These are phyloP conservation scores for Pocillopora grandis DNA, from an alignment of 92 coral and sea anemone genomes.

Conservation along the genomic window DNA sequence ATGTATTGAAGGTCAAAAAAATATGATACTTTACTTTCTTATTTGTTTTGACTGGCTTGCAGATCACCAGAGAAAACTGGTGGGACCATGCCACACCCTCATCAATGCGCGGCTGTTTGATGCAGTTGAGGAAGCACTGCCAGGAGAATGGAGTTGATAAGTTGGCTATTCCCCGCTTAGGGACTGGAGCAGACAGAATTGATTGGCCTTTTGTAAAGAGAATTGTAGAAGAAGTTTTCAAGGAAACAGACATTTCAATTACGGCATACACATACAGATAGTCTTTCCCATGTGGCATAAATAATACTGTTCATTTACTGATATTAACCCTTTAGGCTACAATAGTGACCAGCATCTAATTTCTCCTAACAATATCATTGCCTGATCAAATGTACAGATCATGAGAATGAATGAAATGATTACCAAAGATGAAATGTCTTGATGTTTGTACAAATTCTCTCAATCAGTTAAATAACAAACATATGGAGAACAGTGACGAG, in stretches of 20 bases:
- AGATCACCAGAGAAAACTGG: constrained; percentile 87
- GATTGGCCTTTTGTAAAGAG: constrained; percentile 73
- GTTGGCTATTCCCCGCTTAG: constrained; percentile 83
- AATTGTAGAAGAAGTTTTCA: constrained; percentile 71
- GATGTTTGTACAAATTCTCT: no score
- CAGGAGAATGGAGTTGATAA: constrained; percentile 54
- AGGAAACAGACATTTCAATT: constrained; percentile 64
- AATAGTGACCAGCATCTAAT: no score
- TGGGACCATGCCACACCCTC: constrained; percentile 78
- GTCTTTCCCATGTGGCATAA: background rate
- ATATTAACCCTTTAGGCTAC: no score
- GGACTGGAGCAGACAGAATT: constrained; percentile 82
- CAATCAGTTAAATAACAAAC: no score
- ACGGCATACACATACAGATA: constrained; percentile 86
- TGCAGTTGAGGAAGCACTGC: constrained; percentile 71
- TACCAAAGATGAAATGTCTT: no score
- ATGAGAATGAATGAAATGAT: no score
- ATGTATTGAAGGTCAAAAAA: no score
- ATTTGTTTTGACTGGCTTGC: background rate
- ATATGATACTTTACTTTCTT: background rate
- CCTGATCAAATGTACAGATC: no score
- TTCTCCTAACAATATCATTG: no score
- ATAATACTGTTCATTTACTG: no score
- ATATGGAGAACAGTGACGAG: no score
- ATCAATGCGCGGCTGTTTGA: constrained; percentile 64